These are phyloP conservation scores for Pipa parva DNA, from an alignment of 2,113 vertebrate species.

Conservation along the genomic window DNA sequence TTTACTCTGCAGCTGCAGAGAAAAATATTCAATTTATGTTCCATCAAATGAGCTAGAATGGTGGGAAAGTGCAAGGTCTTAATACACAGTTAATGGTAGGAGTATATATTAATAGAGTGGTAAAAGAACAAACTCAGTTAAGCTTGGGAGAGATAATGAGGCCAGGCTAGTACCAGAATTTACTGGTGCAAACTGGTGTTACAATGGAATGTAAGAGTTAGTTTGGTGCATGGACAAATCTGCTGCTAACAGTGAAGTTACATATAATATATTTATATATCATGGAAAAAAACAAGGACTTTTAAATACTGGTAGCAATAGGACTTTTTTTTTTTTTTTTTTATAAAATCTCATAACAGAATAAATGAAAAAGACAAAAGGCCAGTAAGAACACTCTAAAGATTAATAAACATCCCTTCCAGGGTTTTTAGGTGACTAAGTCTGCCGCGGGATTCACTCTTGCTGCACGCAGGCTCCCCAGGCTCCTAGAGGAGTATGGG, in stretches of 20 bases:
- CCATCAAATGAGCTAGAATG: neutral
- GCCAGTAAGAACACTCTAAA: constrained; percentile 76
- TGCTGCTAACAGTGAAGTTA: constrained; percentile 52
- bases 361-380: constrained; percentile 77
- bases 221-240: constrained; percentile 61
- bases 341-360: constrained; percentile 67
- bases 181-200: neutral
- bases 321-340: constrained; percentile 63
- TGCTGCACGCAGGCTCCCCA: neutral
- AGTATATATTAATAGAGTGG: neutral
- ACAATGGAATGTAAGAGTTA: constrained; percentile 66
- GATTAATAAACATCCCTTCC: constrained; percentile 64
- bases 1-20: too few relatives aligned
- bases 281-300: constrained; percentile 71
- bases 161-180: neutral
- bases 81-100: neutral
- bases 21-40: neutral
- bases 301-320: constrained; percentile 82
- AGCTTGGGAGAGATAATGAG: neutral
- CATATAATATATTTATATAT: constrained; percentile 33
- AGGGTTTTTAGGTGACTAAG: constrained; percentile 6
- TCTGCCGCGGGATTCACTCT: constrained; percentile 27
- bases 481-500: neutral
- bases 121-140: neutral
- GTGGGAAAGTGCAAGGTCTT: neutral